Evolutionary conservation across 2,888 invertebrate genomes (phyloP), one percentile per base, ranked within the genome.

Genomic region (Pseudococcus longispinus): DNA sequence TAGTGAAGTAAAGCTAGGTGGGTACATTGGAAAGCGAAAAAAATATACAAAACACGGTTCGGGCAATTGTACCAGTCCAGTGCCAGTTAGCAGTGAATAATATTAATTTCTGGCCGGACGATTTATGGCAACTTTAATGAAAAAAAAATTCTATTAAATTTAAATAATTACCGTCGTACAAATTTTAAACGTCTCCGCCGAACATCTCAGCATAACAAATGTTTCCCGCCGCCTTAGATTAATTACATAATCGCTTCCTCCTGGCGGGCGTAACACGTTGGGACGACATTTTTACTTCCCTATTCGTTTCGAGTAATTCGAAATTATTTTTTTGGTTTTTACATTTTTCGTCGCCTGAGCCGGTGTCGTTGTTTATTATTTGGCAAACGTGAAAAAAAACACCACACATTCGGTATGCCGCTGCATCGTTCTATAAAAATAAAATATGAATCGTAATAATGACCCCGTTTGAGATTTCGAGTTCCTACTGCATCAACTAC

Each of bases 61-160:
- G 23, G 4, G 77, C 42, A 37, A 80, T 80, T 80, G 77, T 70
- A 70, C 77, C 23, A 60, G 13, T 42, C 42, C 37, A 20, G 42
- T 42, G 77, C 42, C 37, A 20, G 42, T 42, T 80, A 32, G 77
- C 77, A 80, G 42, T 42, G 29, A 80, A 80, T 80, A 80, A 42
- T 80, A 80, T 80, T 80, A 80, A 80, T 80, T 80, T 80, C 42
- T 13, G 9, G 77, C 9, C 42, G 11, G 3, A 80, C 20, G 77
- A 80, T 80, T 80, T 80, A 80, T 80, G 77, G 77, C 42, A 20
- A 20, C 77, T 20, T 80, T 80, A 80, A 80, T 80, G 77, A 80
- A 80, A 80, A 70, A n/a, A 80, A 80, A 80, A 20, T 80, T 80
- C 77, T 37, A 37, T 37, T 32, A 77, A 37, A 80, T 80, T 42